Base-by-base conservation (phyloP, 2,797 vertebrate species). In the Chloroceryle amazona region DNA sequence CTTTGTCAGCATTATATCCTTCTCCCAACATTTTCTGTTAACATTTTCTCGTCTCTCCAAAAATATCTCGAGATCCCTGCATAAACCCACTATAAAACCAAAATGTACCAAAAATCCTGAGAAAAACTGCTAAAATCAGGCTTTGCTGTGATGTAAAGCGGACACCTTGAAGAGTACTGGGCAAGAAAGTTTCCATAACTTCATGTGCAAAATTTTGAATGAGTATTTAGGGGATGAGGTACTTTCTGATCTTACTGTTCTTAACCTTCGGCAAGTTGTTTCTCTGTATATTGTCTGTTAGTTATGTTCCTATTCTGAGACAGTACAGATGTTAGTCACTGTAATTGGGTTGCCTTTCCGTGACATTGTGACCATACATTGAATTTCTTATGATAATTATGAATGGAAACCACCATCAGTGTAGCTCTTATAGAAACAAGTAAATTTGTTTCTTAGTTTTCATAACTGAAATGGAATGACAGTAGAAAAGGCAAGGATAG, bases 331-430 rank as follows among this genome's bases (percentile, higher is more conserved):
- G 13, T 78, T 88, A 61, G 47, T 67, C 35, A 26, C 52, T 67
- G 35, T 35, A 52, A 31, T 25, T 70, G 26, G 8, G 51, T 46
- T 52, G 33, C 17, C 47, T 12, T 92, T 78, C 41, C 65, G 21
- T 31, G 8, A 37, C 13, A 65, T 17, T 23, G 31, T 6, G 6
- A 84, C 8, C 17, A 61, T 9, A 70, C 1, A 0, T 4, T 52
- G 39, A 62, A 55, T 8, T 73, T 85, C 58, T 81, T 60, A 8
- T 72, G 49, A 57, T 41, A 49, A 71, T 70, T 66, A 22, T 54
- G 51, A 86, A 65, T 18, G 25, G 81, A 93, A 84, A 19, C 33
- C 72, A 88, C 29, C 31, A 65, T 74, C 63, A 84, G 73, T 5
- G 28, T 6, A 85, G 3, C 13, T 54, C 22, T 29, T 29, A 57